phyloP scores from a whole-genome alignment of 2,888 invertebrate species.

The Lucinisca nassula region DNA sequence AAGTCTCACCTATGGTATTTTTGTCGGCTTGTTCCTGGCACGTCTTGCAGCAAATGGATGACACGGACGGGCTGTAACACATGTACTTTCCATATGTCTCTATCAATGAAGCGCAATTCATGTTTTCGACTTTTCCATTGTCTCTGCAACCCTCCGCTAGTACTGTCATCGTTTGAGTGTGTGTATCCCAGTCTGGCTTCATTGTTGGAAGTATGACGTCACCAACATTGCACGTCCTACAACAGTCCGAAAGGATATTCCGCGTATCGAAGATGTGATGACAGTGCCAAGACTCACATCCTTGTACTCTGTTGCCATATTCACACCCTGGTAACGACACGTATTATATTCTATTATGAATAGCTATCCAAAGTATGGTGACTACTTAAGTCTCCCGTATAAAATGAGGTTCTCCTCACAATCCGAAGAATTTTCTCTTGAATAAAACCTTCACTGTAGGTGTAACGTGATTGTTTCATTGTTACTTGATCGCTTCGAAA shows the following conservation, averaged over 20 bases:
- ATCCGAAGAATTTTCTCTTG: too few species aligned
- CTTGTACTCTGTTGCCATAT: conserved; percentile 77
- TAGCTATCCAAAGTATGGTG: too few species aligned
- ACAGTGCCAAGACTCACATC: conserved; percentile 73
- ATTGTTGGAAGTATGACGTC: conserved; percentile 43
- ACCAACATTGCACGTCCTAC: conserved; percentile 70
- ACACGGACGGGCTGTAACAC: conserved; percentile 53
- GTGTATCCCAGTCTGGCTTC: conserved; percentile 10
- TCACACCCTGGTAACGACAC: conserved; percentile 73
- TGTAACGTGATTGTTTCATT: too few species aligned
- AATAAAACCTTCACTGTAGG: too few species aligned
- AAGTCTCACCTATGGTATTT: too few species aligned
- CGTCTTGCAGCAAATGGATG: conserved; percentile 47
- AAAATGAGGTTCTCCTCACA: too few species aligned
- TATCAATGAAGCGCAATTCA: conserved; percentile 53
- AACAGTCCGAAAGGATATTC: conserved; percentile 71
- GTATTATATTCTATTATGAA: too few species aligned
- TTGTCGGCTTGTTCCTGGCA: too few species aligned
- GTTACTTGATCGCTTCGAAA: too few species aligned
- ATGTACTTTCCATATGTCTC: conserved; percentile 41
- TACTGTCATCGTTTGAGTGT: neutral
- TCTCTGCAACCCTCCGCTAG: conserved; percentile 31
- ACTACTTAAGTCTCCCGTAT: too few species aligned
- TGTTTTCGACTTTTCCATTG: conserved; percentile 30
- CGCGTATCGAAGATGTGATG: conserved; percentile 38